These are phyloP conservation scores for Trididemnum nubilum DNA, from an alignment of 23 tunicate species.

Conservation along the genomic window DNA sequence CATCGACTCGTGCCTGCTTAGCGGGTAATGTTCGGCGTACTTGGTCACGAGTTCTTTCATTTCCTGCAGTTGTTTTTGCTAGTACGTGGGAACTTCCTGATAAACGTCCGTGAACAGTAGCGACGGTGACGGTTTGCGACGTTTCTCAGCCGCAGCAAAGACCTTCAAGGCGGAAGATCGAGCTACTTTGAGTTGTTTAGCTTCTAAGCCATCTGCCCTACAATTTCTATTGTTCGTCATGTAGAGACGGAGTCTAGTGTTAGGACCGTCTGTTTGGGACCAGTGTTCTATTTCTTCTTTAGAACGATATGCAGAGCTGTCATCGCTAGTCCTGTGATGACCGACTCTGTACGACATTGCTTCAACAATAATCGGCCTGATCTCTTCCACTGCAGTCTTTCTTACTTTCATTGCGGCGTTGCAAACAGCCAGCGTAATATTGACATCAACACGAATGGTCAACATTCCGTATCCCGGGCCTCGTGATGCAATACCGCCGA, in stretches of 20 bases:
- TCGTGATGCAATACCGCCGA: conserved; percentile 75
- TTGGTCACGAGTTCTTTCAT: conserved; percentile 48
- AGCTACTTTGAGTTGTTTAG: neutral
- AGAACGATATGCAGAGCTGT: conserved; percentile 88
- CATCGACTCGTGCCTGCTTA: conserved; percentile 46
- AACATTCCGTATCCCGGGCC: conserved; percentile 96
- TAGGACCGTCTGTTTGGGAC: conserved; percentile 66
- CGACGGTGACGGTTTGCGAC: conserved; percentile 58
- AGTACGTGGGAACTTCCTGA: conserved; percentile 34
- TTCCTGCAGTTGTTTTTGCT: conserved; percentile 37
- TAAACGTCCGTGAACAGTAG: conserved; percentile 55
- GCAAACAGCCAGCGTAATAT: conserved; percentile 80
- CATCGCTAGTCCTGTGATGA: conserved; percentile 95
- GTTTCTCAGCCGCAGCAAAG: conserved; percentile 41
- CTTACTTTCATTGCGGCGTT: conserved; percentile 87
- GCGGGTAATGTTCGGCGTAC: conserved; percentile 48
- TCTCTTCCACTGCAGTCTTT: conserved; percentile 76
- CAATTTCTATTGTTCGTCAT: conserved; percentile 54
- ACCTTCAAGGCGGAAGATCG: conserved; percentile 21
- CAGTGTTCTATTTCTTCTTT: conserved; percentile 78
- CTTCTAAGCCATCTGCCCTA: conserved; percentile 45
- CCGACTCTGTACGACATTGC: conserved; percentile 97
- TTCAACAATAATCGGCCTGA: conserved; percentile 84
- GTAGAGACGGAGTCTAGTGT: conserved; percentile 58
- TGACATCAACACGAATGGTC: conserved; percentile 87